Conservation (phyloP, 2,888 invertebrate species). For the Drosophila affinis region DNA sequence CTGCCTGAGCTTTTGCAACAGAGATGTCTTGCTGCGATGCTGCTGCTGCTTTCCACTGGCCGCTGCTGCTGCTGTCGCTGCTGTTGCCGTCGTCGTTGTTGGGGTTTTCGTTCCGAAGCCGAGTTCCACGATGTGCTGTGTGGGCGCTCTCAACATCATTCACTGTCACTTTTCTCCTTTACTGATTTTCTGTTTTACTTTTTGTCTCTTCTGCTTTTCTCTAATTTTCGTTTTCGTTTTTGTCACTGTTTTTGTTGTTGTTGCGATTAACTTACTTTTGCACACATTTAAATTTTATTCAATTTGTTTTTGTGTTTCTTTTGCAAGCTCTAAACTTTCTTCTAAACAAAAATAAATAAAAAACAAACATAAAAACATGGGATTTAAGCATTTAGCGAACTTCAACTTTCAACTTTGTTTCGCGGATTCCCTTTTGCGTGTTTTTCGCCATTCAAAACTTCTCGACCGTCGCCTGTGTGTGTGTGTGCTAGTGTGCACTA, state of each 20-base stretch:
- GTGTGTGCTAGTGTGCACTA: constrained; percentile 12
- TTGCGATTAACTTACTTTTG: constrained; percentile 37
- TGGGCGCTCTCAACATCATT: constrained; percentile 85
- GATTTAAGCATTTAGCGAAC: constrained; percentile 27
- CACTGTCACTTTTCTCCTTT: constrained; percentile 70
- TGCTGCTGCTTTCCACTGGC: constrained; percentile 32
- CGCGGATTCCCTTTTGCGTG: constrained; percentile 20
- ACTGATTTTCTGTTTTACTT: constrained; percentile 1
- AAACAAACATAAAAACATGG: constrained; percentile 7
- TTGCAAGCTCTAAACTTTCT: constrained; percentile 33
- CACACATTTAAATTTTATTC: constrained; percentile 51
- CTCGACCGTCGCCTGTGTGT: constrained; percentile 5
- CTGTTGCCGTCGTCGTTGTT: constrained; percentile 47
- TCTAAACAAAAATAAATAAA: constrained; percentile 13
- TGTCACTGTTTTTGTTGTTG: constrained; percentile 35
- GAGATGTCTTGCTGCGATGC: constrained; percentile 55
- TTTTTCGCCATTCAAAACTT: constrained; percentile 22
- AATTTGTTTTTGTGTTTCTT: constrained; percentile 38
- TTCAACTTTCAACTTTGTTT: constrained; percentile 44
- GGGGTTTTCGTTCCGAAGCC: constrained; percentile 77
- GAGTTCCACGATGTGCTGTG: constrained; percentile 84
- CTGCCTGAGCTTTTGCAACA: constrained; percentile 63
- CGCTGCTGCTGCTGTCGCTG: constrained; percentile 40
- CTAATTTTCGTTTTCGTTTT: constrained; percentile 9
- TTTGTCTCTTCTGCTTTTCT: neutral